Evolutionary conservation across 2,888 invertebrate species (phyloP).

Genomic region (Agrochola macilenta): DNA sequence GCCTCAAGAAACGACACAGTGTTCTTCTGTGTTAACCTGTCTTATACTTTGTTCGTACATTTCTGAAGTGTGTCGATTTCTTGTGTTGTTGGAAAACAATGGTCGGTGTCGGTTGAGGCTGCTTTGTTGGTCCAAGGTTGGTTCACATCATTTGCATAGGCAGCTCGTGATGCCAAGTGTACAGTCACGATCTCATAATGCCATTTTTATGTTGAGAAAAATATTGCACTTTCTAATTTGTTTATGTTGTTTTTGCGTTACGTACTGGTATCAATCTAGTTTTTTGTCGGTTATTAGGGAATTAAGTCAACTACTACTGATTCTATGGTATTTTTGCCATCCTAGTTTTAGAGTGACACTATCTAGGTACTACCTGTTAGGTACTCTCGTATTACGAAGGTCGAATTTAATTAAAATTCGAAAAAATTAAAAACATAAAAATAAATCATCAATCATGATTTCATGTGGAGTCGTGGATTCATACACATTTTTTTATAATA

Average conservation of each 20-base stretch:
- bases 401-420: background rate
- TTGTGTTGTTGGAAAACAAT: slow-evolving; percentile 60
- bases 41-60: slow-evolving; percentile 26
- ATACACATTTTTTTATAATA: background rate
- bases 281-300: background rate
- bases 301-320: background rate
- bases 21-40: slow-evolving; percentile 54
- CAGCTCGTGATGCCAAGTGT: slow-evolving; percentile 76
- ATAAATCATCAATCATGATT: background rate
- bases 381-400: background rate
- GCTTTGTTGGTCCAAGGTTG: slow-evolving; percentile 80
- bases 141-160: slow-evolving; percentile 83
- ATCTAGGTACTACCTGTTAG: background rate
- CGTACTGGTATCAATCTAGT: slow-evolving; percentile 2
- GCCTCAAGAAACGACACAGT: slow-evolving; percentile 58
- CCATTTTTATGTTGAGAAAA: slow-evolving; percentile 69
- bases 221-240: slow-evolving; percentile 68
- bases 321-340: background rate
- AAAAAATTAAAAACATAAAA: background rate
- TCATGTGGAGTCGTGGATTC: background rate
- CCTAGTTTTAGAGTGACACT: background rate
- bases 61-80: slow-evolving; percentile 38
- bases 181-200: slow-evolving; percentile 80
- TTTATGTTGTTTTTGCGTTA: slow-evolving; percentile 27
- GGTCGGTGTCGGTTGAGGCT: slow-evolving; percentile 55